Percentiles rank a stretch among this genome's conserved stretches.
phyloP scores from a whole-genome alignment of 2,888 invertebrate species.

The Chaetoderma sp. region DNA sequence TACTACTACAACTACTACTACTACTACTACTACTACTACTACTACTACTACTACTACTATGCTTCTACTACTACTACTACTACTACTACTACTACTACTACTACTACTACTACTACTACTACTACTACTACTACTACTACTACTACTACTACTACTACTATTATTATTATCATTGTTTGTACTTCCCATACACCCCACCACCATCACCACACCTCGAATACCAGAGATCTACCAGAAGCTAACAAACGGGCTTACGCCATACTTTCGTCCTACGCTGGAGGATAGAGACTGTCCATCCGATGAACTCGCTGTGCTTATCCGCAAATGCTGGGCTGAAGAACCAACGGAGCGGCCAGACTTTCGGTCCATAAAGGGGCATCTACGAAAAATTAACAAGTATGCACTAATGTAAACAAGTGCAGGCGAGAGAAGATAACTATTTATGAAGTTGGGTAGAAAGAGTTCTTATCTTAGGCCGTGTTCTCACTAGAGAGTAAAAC shows the following conservation, averaged over 20 bases:
- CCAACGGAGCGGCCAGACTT: slow-evolving; percentile 93
- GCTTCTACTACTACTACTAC: too few relatives aligned
- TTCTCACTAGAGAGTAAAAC: too few relatives aligned
- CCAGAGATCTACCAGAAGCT: slow-evolving; percentile 86
- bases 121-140: not conserved
- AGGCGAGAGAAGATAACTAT: too few relatives aligned
- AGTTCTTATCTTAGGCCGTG: too few relatives aligned
- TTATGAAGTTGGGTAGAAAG: too few relatives aligned
- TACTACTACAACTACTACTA: too few relatives aligned
- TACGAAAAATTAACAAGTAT: slow-evolving; percentile 95
- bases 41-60: too few relatives aligned
- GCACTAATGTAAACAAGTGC: too few relatives aligned
- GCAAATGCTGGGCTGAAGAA: slow-evolving; percentile 94
- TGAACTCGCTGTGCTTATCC: slow-evolving; percentile 81
- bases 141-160: not conserved
- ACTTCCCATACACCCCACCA: too few relatives aligned
- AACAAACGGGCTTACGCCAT: slow-evolving; percentile 75
- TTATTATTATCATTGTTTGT: too few relatives aligned
- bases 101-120: not conserved
- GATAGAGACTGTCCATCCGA: slow-evolving; percentile 78
- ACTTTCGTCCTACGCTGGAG: slow-evolving; percentile 83
- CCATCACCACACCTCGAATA: slow-evolving; percentile 78
- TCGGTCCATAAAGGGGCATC: slow-evolving; percentile 85
- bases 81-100: too few relatives aligned
- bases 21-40: too few relatives aligned